Evolutionary conservation across 2,888 invertebrate genomes (phyloP), one percentile per base, ranked within the genome.

Genomic region (Agrotis exclamationis): DNA sequence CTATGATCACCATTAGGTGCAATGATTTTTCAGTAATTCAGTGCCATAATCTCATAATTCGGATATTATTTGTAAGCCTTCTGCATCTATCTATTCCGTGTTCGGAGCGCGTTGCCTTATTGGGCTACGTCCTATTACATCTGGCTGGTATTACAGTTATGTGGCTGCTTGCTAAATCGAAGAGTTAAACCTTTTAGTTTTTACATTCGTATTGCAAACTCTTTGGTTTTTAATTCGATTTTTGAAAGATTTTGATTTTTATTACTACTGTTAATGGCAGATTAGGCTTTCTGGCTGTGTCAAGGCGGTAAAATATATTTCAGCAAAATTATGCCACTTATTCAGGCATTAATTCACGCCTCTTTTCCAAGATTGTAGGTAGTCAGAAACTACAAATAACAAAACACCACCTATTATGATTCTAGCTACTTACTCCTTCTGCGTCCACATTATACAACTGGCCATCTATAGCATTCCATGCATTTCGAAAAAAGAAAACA

Each of bases 121-220:
- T 87, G 74, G 89, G 80, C 64, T 78, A 86, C 78, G 83, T 80
- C 85, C 87, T 88, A 89, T 90, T 88, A 85, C 83, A 86, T 80
- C 81, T 84, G 85, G 80, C 88, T 86, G 87, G 89, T 89, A 66
- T 74, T 86, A 90, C 90, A 89, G 91, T 90, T 91, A 90, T 76
- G 70, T 83, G 63, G 72, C 56, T 70, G 69, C 62, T 80, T 71
- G 76, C 70, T 76, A 70, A 74, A 77, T 62, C 66, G 45, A 71
- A 65, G 63, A 68, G 50, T 60, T 47, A 76, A 70, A 65, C 56
- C n/a, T 63, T 68, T 78, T 54, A 18, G 48, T 68, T 64, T 74
- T 77, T 57, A 50, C 11, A 60, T 62, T 63, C 18, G 22, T 57
- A 68, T 56, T 67, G n/a, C 51, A 22, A 65, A 67, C 59, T 67